phyloP scores from a whole-genome alignment of 2,888 invertebrate species.

The Eristalis intricaria region DNA sequence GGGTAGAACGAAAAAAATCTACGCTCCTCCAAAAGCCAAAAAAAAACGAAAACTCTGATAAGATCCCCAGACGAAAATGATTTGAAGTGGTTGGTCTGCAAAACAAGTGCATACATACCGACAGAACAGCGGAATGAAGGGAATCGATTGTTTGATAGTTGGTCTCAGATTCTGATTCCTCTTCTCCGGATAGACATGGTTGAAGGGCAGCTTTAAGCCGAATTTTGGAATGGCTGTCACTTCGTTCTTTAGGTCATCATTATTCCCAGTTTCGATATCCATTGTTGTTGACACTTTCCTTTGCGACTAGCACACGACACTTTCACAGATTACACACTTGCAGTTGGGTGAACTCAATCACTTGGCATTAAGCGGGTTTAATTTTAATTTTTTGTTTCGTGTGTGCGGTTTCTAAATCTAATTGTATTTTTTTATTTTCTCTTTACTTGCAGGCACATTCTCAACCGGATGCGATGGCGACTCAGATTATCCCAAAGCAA shows the following conservation, averaged over 20 bases:
- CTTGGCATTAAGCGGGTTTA: not conserved
- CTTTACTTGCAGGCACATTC: conserved; percentile 34
- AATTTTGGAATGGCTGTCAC: conserved; percentile 83
- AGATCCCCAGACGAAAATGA: not conserved
- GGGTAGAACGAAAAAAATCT: not conserved
- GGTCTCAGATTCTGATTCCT: conserved; percentile 87
- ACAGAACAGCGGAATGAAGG: conserved; percentile 86
- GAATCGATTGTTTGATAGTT: conserved; percentile 86
- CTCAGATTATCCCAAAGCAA: conserved; percentile 11
- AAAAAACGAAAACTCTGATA: conserved; percentile 8
- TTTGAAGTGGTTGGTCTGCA: not conserved
- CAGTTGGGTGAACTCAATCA: not conserved
- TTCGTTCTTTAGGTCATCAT: conserved; percentile 77
- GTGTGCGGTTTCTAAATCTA: not conserved
- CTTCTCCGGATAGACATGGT: conserved; percentile 89
- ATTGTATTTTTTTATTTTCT: conserved; percentile 1
- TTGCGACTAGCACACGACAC: not conserved
- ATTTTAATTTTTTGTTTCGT: not conserved
- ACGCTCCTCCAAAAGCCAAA: not conserved
- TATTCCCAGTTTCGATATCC: conserved; percentile 78
- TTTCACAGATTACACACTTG: not conserved
- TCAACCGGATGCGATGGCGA: not conserved
- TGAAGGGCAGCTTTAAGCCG: conserved; percentile 88
- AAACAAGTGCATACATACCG: conserved; percentile 83
- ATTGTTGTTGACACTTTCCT: conserved; percentile 66